A percentile compares a stretch with the other conserved stretches of the same genome.
Evolutionary conservation across 2,888 invertebrate species (phyloP).

Genomic region (Pollenia angustigena): DNA sequence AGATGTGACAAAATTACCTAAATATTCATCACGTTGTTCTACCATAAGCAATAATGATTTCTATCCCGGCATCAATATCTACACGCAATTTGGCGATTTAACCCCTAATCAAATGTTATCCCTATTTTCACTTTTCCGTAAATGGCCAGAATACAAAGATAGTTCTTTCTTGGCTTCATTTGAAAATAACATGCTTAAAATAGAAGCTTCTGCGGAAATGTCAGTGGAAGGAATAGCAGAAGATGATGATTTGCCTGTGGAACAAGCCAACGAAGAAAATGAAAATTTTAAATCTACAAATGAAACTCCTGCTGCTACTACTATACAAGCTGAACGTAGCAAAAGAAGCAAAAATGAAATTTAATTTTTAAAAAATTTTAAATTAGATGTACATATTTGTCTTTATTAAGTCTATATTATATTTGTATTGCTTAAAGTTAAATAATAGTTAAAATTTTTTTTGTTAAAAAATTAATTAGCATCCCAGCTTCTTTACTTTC

Average conservation of each 20-base stretch:
- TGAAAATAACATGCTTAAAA: conserved; percentile 86
- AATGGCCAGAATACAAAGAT: conserved; percentile 88
- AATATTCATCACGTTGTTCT: conserved; percentile 78
- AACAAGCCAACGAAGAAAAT: conserved; percentile 66
- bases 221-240: conserved; percentile 77
- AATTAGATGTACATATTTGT: not conserved
- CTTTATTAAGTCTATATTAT: conserved; percentile 26
- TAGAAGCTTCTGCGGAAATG: conserved; percentile 83
- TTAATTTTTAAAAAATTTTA: conserved; percentile 15
- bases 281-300: conserved; percentile 43
- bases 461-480: not conserved
- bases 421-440: conserved; percentile 45
- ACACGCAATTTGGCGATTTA: conserved; percentile 89
- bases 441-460: conserved; percentile 34
- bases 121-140: conserved; percentile 86
- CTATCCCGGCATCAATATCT: conserved; percentile 87
- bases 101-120: conserved; percentile 87
- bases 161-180: conserved; percentile 88
- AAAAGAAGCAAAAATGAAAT: conserved; percentile 27
- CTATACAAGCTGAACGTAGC: not conserved
- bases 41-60: conserved; percentile 79
- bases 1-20: conserved; percentile 76
- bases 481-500: conserved; percentile 19
- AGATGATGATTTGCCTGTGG: conserved; percentile 77
- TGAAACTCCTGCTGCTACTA: not conserved